These are phyloP conservation scores for Hemicentrotus pulcherrimus DNA, from an alignment of 35 echinoderm and acorn worm species.

Conservation along the genomic window DNA sequence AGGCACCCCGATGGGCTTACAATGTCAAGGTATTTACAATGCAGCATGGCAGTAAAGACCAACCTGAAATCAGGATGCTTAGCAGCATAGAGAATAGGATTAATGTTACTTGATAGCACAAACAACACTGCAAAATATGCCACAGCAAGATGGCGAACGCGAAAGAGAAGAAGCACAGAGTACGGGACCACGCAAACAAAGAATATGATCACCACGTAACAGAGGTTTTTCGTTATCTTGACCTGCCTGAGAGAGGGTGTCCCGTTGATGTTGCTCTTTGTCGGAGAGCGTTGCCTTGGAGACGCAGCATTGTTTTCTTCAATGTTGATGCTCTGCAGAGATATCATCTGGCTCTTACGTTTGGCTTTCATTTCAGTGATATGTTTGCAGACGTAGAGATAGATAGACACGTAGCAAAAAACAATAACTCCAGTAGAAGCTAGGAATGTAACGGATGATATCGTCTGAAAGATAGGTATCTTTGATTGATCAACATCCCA, in stretches of 20 bases:
- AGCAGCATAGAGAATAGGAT: constrained; percentile 25
- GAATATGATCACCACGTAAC: constrained; percentile 35
- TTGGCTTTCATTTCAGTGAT: constrained; percentile 24
- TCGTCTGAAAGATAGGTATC: constrained; percentile 23
- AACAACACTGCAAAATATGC: background rate
- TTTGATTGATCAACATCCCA: constrained; percentile 7
- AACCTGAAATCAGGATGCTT: constrained; percentile 33
- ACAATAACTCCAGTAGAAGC: background rate
- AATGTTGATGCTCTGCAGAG: constrained; percentile 26
- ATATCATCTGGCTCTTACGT: constrained; percentile 36
- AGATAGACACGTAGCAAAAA: constrained; percentile 33
- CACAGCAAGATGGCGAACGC: background rate
- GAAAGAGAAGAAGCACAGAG: constrained; percentile 7
- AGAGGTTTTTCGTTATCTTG: constrained; percentile 34
- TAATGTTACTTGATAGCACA: constrained; percentile 36
- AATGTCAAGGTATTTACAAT: background rate
- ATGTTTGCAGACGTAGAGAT: constrained; percentile 28
- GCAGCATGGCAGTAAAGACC: constrained; percentile 36
- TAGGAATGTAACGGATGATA: constrained; percentile 8
- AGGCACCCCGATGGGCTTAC: constrained; percentile 15
- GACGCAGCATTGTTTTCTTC: background rate
- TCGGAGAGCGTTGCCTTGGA: constrained; percentile 13
- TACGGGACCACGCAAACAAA: constrained; percentile 39
- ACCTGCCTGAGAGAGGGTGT: constrained; percentile 8
- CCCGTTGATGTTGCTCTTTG: background rate